Evolutionary conservation across 2,888 invertebrate species (phyloP), one percentile per base, ranked within the genome.

Genomic region (Notodonta dromedarius): DNA sequence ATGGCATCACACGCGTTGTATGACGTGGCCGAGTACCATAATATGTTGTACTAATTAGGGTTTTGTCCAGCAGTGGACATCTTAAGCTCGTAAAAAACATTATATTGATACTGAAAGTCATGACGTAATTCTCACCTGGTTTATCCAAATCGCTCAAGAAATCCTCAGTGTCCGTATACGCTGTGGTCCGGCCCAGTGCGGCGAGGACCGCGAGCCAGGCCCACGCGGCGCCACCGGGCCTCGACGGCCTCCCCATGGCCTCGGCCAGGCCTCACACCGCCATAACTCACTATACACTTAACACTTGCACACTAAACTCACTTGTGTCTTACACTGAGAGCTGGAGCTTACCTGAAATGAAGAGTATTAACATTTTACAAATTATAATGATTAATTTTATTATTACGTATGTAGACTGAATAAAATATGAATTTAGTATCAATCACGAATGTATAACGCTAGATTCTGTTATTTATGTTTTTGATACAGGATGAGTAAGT

Each of bases 101-200:
- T 5, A 2, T 35, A 35, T 35, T 0, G 0, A 4, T 9, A 42
- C 9, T 46, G 46, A 46, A 42, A 42, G 13, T 46, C 44, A 13
- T 13, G 44, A n/a, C 13, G 13, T 24, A 24, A 40, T 2, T n/a
- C 88, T 88, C 73, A 95, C 95, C 94, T 93, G 95, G 95, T 78
- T 94, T 94, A 87, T 95, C 95, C 70, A 95, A 87, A 83, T 95
- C 95, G 82, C 95, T 95, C 50, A 94, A 90, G 71, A 94, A 94
- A 65, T 94, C 94, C 76, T 92, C 94, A 7, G 95, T 95, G 77
- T 94, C 94, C 8, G 94, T 91, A 74, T 94, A 94, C 39, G 91
- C 92, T 69, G 92, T 82, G 70, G 90, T 85, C 59, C 86, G 87
- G 70, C 91, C 93, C 60, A 89, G 76, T 53, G 93, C 90, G 66